These are phyloP conservation scores for Pentalonia nigronervosa DNA, from an alignment of 1,140 invertebrate genomes.

Conservation along the genomic window DNA sequence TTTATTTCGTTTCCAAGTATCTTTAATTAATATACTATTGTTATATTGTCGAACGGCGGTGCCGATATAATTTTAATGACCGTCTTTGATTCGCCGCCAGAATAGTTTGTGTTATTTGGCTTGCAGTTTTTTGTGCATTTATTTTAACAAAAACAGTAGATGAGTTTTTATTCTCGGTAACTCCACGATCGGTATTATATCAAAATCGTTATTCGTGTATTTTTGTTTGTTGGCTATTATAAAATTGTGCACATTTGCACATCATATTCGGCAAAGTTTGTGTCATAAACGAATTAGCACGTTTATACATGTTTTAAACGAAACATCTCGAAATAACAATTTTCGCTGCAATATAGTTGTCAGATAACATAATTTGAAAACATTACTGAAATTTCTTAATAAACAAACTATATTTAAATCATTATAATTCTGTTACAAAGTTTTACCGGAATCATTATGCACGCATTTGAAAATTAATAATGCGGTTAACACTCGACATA, in stretches of 20 bases:
- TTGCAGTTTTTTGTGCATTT: neutral
- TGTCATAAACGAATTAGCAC: constrained; percentile 28
- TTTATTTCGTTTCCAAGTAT: neutral
- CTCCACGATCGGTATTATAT: neutral
- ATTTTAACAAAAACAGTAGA: neutral
- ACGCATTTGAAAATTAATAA: constrained; percentile 44
- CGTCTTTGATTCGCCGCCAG: neutral
- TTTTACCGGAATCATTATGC: constrained; percentile 14
- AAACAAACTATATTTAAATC: constrained; percentile 41
- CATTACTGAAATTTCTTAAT: constrained; percentile 23
- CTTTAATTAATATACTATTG: neutral
- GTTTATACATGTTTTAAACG: neutral
- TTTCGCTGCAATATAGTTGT: constrained; percentile 1
- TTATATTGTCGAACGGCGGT: neutral
- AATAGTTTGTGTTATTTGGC: neutral
- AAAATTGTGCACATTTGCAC: neutral
- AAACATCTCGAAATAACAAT: constrained; percentile 19
- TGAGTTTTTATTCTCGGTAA: neutral
- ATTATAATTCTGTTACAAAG: constrained; percentile 41
- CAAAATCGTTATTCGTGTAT: neutral
- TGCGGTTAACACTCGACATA: constrained; percentile 40
- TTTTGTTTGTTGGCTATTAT: neutral
- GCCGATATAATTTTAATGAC: neutral
- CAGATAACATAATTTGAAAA: constrained; percentile 20
- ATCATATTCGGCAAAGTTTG: neutral